phyloP scores from a whole-genome alignment of 2,888 invertebrate species.

The Crepidodera aurea region DNA sequence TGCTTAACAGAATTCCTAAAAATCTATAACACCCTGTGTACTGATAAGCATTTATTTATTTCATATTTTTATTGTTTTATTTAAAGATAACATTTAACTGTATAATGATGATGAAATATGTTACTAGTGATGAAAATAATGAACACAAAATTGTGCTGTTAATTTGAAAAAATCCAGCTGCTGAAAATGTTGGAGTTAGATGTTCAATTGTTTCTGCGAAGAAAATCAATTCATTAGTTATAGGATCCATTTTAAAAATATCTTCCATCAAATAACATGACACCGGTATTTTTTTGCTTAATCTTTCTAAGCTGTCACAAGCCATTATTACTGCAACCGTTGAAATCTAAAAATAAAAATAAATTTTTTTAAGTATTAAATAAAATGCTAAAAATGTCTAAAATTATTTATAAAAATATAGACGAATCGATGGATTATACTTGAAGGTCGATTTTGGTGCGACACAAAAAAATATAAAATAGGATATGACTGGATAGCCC shows the following conservation, averaged over 20 bases:
- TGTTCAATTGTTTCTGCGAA: slow-evolving; percentile 9
- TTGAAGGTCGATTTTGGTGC: too few species aligned
- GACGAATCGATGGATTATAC: too few species aligned
- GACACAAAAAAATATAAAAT: too few species aligned
- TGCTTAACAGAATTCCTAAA: too few species aligned
- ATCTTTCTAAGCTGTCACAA: slow-evolving; percentile 12
- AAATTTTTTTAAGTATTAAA: too few species aligned
- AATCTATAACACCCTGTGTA: too few species aligned
- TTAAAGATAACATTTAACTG: slow-evolving; percentile 13
- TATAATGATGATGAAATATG: slow-evolving; percentile 16
- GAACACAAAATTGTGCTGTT: slow-evolving; percentile 10
- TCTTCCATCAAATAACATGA: slow-evolving; percentile 6
- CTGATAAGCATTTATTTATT: too few species aligned
- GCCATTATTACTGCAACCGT: slow-evolving; percentile 5
- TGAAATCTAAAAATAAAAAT: slow-evolving; percentile 16
- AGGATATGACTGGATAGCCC: too few species aligned
- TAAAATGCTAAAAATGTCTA: too few species aligned
- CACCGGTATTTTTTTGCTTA: background rate
- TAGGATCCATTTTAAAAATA: background rate
- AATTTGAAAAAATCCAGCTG: slow-evolving; percentile 16
- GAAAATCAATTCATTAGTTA: slow-evolving; percentile 5
- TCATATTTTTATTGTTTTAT: background rate
- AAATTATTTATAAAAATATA: too few species aligned
- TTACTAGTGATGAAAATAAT: slow-evolving; percentile 10
- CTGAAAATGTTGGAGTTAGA: slow-evolving; percentile 7